Conservation (phyloP, 2,888 invertebrate genomes). For the Rambutsinella grinnellia region DNA sequence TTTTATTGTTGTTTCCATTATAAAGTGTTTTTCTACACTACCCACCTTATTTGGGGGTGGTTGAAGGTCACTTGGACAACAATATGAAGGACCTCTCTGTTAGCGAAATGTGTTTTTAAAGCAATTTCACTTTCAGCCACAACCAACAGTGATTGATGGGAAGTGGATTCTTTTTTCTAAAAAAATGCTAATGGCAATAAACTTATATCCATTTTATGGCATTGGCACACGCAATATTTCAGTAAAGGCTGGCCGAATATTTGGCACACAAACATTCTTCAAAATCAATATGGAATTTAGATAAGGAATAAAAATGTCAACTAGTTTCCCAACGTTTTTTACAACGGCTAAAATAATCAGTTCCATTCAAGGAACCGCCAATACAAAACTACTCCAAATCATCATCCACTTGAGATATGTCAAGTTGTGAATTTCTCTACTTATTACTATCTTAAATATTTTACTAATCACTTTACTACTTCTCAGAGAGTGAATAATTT, state of each 20-base stretch:
- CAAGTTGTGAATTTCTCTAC: no score
- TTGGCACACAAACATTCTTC: neutral
- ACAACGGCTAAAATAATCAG: no score
- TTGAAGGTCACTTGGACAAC: conserved; percentile 34
- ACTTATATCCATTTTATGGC: no score
- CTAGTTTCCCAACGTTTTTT: no score
- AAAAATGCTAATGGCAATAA: neutral
- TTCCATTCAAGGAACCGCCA: no score
- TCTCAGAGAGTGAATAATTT: neutral
- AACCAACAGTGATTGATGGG: conserved; percentile 32
- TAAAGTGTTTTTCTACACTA: neutral
- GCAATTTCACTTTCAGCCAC: no score
- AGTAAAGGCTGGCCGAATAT: no score
- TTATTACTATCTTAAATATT: conserved; percentile 6
- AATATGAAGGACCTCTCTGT: conserved; percentile 10
- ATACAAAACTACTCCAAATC: no score
- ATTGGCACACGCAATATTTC: conserved; percentile 6
- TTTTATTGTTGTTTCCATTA: neutral
- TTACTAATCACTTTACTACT: neutral
- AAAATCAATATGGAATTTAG: no score
- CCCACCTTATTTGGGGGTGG: conserved; percentile 24
- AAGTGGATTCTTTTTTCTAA: conserved; percentile 1
- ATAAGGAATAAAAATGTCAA: no score
- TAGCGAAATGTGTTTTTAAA: conserved; percentile 16
- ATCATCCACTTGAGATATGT: no score